Percentiles rank a stretch among this genome's conserved stretches.
Evolutionary conservation across 2,113 vertebrate genomes (phyloP).

Genomic region (Harpagus bidentatus): DNA sequence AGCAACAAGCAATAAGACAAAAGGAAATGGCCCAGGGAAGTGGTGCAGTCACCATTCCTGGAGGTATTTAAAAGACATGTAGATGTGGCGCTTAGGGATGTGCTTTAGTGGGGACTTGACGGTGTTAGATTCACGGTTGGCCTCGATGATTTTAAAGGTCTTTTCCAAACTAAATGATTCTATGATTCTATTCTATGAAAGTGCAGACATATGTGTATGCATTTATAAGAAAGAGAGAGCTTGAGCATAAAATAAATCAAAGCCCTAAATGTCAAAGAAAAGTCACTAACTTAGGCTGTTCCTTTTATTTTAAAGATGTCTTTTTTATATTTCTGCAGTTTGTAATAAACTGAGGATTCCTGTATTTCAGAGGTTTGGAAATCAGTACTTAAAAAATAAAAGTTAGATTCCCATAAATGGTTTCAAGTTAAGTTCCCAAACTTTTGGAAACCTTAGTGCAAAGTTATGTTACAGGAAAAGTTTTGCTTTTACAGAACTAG

Average conservation of each 20-base stretch:
- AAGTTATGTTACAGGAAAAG: neutral
- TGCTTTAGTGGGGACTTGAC: neutral
- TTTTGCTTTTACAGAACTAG: neutral
- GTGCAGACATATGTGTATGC: neutral
- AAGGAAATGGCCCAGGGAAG: too few species aligned
- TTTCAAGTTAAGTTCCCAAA: neutral
- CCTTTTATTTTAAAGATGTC: neutral
- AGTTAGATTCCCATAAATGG: neutral
- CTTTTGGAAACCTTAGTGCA: neutral
- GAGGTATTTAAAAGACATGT: neutral
- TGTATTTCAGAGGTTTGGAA: neutral
- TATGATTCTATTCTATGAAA: neutral
- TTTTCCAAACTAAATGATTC: neutral
- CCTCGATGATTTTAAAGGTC: neutral
- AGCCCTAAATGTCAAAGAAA: neutral
- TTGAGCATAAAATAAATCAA: neutral
- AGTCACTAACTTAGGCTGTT: neutral
- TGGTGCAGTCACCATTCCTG: neutral
- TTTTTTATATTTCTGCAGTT: neutral
- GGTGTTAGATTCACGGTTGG: neutral
- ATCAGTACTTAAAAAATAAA: neutral
- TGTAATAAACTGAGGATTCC: neutral
- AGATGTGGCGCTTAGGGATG: neutral
- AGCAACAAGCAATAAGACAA: too few species aligned
- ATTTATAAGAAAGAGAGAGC: neutral